Conservation (phyloP, 2,113 vertebrate genomes). For the Centrocercus urophasianus region DNA sequence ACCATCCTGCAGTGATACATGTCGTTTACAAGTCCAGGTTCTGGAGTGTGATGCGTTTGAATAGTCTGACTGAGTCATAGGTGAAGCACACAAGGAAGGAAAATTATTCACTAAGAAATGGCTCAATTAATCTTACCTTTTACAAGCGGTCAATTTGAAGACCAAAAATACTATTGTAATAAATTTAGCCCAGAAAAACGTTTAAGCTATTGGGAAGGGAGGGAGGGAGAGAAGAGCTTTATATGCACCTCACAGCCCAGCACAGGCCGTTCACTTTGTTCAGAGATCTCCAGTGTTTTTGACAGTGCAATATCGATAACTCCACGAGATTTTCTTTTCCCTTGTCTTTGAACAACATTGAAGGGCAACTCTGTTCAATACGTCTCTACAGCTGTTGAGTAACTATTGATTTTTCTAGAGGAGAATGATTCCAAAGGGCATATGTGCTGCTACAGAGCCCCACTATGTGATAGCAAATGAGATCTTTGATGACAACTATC, state of each 20-base stretch:
- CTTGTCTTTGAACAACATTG: not conserved
- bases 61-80: not conserved
- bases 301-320: not conserved
- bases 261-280: not conserved
- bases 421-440: not conserved
- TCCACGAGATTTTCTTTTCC: not conserved
- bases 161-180: not conserved
- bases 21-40: not conserved
- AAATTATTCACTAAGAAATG: not conserved
- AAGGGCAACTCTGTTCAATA: not conserved
- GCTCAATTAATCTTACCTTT: accelerated
- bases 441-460: not conserved
- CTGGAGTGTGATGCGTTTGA: accelerated
- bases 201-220: not conserved
- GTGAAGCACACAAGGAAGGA: not conserved
- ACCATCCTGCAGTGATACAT: not conserved
- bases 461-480: not conserved
- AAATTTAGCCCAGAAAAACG: not conserved
- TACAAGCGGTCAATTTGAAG: not conserved
- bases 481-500: not conserved
- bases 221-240: not conserved
- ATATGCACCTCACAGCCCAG: not conserved
- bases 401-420: not conserved
- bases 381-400: not conserved
- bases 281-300: not conserved